phyloP scores from a whole-genome alignment of 2,113 vertebrate species.

The Gracilinanus agilis region DNA sequence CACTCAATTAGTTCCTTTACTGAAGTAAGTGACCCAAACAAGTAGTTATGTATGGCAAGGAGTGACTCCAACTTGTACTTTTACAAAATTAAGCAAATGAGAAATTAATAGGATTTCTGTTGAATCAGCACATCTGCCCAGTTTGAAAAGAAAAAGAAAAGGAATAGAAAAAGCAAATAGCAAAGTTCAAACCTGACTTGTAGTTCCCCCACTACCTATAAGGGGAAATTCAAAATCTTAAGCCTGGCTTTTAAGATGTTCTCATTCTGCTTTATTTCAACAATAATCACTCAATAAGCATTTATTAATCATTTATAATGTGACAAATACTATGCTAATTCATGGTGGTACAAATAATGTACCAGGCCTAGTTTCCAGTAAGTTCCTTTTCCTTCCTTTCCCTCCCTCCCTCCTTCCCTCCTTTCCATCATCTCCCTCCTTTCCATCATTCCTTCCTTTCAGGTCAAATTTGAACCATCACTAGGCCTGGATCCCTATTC shows the following conservation, averaged over 20 bases:
- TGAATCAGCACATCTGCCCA: conserved; percentile 29
- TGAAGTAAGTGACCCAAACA: conserved; percentile 39
- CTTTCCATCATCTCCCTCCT: no score
- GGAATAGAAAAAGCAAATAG: neutral
- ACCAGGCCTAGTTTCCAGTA: neutral
- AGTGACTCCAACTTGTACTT: conserved; percentile 36
- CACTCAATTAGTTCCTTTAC: neutral
- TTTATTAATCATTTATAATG: neutral
- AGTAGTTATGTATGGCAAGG: conserved; percentile 42
- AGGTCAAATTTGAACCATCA: no score
- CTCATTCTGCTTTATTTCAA: neutral
- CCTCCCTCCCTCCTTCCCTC: no score
- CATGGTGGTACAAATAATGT: neutral
- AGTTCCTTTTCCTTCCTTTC: no score
- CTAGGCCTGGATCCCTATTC: no score
- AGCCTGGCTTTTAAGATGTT: no score
- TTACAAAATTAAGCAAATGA: conserved; percentile 38
- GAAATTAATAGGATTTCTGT: conserved; percentile 22
- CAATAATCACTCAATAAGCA: neutral
- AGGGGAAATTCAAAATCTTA: neutral
- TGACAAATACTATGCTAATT: neutral
- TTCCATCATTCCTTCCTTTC: no score
- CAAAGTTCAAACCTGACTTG: neutral
- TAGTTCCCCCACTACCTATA: neutral
- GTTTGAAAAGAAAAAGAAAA: conserved; percentile 49